A percentile compares a stretch with the other conserved stretches of the same genome.
Evolutionary conservation across 2,888 invertebrate genomes (phyloP).

Genomic region (Willowsia nigromaculata): DNA sequence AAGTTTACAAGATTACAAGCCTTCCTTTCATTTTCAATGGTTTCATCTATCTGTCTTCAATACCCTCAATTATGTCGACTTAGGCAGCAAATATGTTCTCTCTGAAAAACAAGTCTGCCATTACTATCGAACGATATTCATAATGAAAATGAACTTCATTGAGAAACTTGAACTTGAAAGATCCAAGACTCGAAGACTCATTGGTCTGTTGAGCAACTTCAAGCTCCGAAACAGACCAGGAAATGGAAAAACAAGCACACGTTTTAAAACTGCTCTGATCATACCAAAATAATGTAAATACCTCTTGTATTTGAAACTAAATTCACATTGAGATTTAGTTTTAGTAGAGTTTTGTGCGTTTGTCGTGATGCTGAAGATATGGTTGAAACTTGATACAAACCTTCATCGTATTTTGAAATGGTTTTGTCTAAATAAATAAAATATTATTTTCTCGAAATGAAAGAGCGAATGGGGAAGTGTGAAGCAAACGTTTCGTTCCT

Average conservation of each 20-base stretch:
- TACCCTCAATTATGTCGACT: neutral
- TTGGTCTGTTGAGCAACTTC: too few species aligned
- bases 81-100: neutral
- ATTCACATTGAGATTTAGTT: too few species aligned
- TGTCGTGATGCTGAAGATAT: too few species aligned
- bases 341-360: too few species aligned
- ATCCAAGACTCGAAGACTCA: too few species aligned
- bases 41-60: conserved; percentile 2
- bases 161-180: conserved; percentile 23
- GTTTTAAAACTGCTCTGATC: too few species aligned
- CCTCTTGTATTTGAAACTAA: too few species aligned
- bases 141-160: neutral
- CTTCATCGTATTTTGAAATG: neutral
- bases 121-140: neutral
- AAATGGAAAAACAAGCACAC: too few species aligned
- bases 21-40: neutral
- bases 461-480: neutral
- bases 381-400: neutral
- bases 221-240: conserved; percentile 9
- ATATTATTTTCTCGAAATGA: neutral
- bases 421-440: neutral
- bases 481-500: neutral
- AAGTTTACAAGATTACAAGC: conserved; percentile 9
- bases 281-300: too few species aligned
- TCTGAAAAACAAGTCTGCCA: neutral